These are phyloP conservation scores for Lasiurus borealis DNA, from an alignment of 2,113 vertebrate genomes.

Conservation along the genomic window DNA sequence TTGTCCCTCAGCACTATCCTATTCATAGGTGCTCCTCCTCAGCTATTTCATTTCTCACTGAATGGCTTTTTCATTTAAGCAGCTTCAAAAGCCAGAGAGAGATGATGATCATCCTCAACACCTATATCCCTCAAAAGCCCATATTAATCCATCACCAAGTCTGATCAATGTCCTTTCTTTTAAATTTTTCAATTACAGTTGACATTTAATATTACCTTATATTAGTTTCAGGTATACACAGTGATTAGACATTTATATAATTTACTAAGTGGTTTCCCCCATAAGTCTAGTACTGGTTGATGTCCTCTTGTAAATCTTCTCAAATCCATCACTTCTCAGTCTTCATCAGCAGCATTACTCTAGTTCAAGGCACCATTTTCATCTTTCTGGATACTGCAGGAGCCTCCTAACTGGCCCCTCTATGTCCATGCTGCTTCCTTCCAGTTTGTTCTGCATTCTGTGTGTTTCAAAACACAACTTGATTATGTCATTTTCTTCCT, in stretches of 20 bases:
- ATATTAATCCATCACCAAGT: background rate
- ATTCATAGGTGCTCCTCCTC: background rate
- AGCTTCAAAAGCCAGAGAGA: background rate
- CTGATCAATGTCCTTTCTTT: background rate
- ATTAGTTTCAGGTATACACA: background rate
- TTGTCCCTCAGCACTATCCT: background rate
- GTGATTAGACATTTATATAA: background rate
- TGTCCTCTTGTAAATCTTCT: background rate
- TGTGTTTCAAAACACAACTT: background rate
- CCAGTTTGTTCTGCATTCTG: background rate
- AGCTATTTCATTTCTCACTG: background rate
- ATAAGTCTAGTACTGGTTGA: background rate
- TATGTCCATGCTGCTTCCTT: background rate
- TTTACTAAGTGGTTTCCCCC: background rate
- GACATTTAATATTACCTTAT: background rate
- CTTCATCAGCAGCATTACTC: background rate
- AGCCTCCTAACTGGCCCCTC: background rate
- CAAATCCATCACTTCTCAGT: background rate
- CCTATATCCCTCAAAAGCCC: background rate
- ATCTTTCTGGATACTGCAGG: background rate
- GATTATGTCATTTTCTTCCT: conserved; percentile 7
- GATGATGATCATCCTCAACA: background rate
- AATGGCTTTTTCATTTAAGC: background rate
- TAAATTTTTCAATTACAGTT: background rate
- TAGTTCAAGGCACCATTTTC: background rate